These are phyloP conservation scores for Ataeniobius toweri DNA, from an alignment of 2,797 vertebrate species.

Conservation along the genomic window DNA sequence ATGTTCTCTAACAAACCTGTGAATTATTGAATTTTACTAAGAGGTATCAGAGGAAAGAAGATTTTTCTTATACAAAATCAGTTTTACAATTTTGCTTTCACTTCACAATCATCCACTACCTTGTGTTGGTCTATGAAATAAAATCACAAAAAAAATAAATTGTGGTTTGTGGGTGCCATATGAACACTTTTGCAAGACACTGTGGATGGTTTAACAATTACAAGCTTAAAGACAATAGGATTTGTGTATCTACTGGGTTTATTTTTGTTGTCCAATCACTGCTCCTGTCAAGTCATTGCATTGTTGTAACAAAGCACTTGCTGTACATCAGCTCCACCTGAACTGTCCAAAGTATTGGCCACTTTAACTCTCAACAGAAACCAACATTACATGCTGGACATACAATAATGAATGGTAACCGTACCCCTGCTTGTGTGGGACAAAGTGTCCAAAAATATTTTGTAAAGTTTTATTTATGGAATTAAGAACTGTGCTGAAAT, in stretches of 20 bases:
- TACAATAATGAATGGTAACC: slow-evolving; percentile 59
- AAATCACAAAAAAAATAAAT: not conserved
- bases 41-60: not conserved
- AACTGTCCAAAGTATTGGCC: slow-evolving; percentile 33
- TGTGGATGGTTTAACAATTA: slow-evolving; percentile 22
- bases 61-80: not conserved
- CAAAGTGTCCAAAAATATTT: slow-evolving; percentile 75
- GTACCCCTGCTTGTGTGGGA: slow-evolving; percentile 63
- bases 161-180: not conserved
- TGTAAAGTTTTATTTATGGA: slow-evolving; percentile 80
- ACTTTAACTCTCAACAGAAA: slow-evolving; percentile 50
- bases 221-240: slow-evolving; percentile 44
- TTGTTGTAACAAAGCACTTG: slow-evolving; percentile 67
- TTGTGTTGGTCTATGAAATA: not conserved
- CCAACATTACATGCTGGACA: slow-evolving; percentile 65
- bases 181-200: not conserved
- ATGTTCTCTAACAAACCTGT: no score
- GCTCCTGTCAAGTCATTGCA: slow-evolving; percentile 57
- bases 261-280: slow-evolving; percentile 58
- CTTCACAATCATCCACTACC: not conserved
- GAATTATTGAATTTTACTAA: not conserved
- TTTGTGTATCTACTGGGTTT: slow-evolving; percentile 52
- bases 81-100: not conserved
- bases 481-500: slow-evolving; percentile 66
- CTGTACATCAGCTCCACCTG: slow-evolving; percentile 56